Evolutionary conservation across 2,888 invertebrate genomes (phyloP), one percentile per base, ranked within the genome.

Genomic region (Drosophila neotestacea): DNA sequence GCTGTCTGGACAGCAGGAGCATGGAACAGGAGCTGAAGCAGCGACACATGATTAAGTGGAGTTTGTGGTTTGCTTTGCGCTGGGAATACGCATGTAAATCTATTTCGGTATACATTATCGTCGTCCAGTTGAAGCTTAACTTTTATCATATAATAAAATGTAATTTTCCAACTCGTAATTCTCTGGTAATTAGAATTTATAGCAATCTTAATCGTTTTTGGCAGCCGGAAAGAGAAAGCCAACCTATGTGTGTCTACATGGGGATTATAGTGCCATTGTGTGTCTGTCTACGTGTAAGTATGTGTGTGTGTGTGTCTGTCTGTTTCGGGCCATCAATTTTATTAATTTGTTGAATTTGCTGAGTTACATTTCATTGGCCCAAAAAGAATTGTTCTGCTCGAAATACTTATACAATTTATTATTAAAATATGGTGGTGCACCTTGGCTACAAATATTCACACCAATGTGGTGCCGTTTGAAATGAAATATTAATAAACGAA

Each of bases 91-190:
- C 85, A 85, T 85, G 85, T 85, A 85, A 85, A 85, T 85, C 85
- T 88, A 88, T 85, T 85, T 85, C 84, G 74, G 81, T 83, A 73
- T 81, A 85, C 88, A 85, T 85, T 85, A 85, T 85, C 88, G 81
- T 78, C 85, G 85, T 88, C 88, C 85, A 85, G 88, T 85, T 85
- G 86, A 81, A 86, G 85, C 86, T 86, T 89, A 89, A 86, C 89
- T 89, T 89, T 86, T 86, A 86, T 89, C 85, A 86, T 89, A 86
- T 89, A 89, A 86, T 86, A 86, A 86, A 86, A 86, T 89, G 85
- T 89, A 82, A 86, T 86, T 86, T 89, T 85, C 78, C 88, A 89
- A 89, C 85, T 86, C 85, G 85, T 86, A 86, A 86, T 89, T 89
- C 85, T 88, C 80, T 82, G 81, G 89, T 86, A 86, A 86, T 89